These are phyloP conservation scores for Progne subis DNA, from an alignment of 2,113 vertebrate species.

Conservation along the genomic window DNA sequence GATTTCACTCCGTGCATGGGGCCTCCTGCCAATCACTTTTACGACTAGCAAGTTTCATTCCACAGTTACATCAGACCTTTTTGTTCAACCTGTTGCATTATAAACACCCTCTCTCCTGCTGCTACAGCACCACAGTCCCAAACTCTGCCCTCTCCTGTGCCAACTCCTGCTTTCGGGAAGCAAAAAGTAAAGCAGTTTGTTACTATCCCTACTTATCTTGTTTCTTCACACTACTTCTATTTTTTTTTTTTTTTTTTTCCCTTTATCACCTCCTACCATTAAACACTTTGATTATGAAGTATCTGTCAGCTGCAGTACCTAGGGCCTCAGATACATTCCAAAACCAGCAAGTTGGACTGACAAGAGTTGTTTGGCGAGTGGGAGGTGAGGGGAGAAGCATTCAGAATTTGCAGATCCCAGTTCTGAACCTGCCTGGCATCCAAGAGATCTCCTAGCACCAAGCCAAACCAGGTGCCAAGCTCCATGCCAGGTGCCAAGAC, in stretches of 20 bases:
- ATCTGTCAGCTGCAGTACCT: constrained; percentile 18
- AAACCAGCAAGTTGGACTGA: background rate
- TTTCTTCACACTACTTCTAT: background rate
- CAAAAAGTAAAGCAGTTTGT: background rate
- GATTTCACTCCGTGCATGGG: background rate
- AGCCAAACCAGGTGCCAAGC: background rate
- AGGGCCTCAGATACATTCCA: background rate
- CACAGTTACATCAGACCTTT: background rate
- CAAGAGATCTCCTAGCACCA: background rate
- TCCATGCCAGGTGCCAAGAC: background rate
- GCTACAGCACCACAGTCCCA: background rate
- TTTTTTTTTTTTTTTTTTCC: background rate
- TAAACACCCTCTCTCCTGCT: background rate
- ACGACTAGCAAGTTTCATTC: background rate
- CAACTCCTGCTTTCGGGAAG: background rate
- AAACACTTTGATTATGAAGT: constrained; percentile 1
- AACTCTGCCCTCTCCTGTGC: background rate
- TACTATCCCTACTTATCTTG: background rate
- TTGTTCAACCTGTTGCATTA: background rate
- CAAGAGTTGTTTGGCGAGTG: background rate
- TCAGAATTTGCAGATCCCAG: background rate
- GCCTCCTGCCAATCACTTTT: constrained; percentile 33
- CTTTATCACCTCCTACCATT: constrained; percentile 38
- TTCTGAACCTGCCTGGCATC: background rate
- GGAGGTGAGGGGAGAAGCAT: background rate